Conservation (phyloP, 2,113 vertebrate species). For the Formicarius rufipectus region DNA sequence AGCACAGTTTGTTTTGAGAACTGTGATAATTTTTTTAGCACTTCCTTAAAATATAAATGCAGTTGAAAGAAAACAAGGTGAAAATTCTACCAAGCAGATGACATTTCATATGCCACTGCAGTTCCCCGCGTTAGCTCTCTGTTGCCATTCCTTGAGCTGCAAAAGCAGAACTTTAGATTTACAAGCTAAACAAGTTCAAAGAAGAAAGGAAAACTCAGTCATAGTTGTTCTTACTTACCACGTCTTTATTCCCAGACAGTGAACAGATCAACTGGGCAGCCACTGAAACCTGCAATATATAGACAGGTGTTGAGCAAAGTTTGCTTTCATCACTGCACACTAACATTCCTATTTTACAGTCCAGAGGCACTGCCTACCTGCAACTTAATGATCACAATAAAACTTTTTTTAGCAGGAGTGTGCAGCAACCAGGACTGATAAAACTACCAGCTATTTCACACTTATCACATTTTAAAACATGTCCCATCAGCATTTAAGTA, state of each 20-base stretch:
- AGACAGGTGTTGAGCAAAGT: constrained; percentile 79
- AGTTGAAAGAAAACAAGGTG: background rate
- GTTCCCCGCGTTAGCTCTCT: background rate
- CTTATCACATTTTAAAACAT: constrained; percentile 54
- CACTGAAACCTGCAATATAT: constrained; percentile 66
- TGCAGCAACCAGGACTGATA: constrained; percentile 29
- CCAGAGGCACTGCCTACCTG: constrained; percentile 76
- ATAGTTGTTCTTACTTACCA: constrained; percentile 74
- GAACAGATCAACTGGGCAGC: constrained; percentile 50
- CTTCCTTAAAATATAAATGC: background rate
- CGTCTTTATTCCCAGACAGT: constrained; percentile 58
- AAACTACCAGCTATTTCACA: constrained; percentile 7
- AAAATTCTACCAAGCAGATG: background rate
- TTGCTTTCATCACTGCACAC: constrained; percentile 71
- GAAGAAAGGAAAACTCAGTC: background rate
- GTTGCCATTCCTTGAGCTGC: background rate
- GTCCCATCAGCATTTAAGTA: constrained; percentile 51
- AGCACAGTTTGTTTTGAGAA: background rate
- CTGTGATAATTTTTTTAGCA: background rate
- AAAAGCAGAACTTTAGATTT: background rate
- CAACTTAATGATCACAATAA: constrained; percentile 68
- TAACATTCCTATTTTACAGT: constrained; percentile 75
- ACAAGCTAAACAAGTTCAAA: background rate
- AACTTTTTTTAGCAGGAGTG: constrained; percentile 52
- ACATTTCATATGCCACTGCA: background rate